phyloP scores from a whole-genome alignment of 2,797 vertebrate genomes.

The Lithobates pipiens region DNA sequence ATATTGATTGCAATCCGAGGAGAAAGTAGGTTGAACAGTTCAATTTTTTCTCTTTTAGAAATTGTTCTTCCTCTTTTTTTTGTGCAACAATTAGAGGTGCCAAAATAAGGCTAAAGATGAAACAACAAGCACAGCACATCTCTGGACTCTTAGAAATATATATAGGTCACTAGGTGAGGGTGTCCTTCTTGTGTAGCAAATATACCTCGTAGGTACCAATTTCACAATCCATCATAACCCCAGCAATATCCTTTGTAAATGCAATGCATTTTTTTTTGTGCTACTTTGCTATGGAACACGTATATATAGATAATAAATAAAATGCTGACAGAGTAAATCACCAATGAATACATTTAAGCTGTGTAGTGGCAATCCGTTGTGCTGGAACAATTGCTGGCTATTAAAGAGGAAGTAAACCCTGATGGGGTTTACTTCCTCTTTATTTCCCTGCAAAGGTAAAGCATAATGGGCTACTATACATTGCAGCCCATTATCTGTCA shows the following conservation, averaged over 20 bases:
- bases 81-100: conserved; percentile 10
- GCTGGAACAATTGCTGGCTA: too few relatives aligned
- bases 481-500: too few relatives aligned
- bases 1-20: conserved; percentile 15
- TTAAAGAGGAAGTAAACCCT: too few relatives aligned
- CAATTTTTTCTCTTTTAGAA: neutral
- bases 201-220: neutral
- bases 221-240: neutral
- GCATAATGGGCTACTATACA: too few relatives aligned
- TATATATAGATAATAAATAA: too few relatives aligned
- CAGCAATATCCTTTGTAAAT: neutral
- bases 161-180: neutral
- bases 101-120: neutral
- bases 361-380: too few relatives aligned
- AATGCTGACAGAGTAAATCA: too few relatives aligned
- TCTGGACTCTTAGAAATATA: conserved; percentile 2
- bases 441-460: too few relatives aligned
- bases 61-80: neutral
- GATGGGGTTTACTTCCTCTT: too few relatives aligned
- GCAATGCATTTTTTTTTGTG: neutral
- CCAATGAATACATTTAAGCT: too few relatives aligned
- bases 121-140: conserved; percentile 1
- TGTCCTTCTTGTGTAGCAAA: neutral
- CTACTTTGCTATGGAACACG: neutral
- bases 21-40: conserved; percentile 12